Evolutionary conservation across 2,888 invertebrate genomes (phyloP), one percentile per base, ranked within the genome.

Genomic region (Lasioglossum pauxillum): DNA sequence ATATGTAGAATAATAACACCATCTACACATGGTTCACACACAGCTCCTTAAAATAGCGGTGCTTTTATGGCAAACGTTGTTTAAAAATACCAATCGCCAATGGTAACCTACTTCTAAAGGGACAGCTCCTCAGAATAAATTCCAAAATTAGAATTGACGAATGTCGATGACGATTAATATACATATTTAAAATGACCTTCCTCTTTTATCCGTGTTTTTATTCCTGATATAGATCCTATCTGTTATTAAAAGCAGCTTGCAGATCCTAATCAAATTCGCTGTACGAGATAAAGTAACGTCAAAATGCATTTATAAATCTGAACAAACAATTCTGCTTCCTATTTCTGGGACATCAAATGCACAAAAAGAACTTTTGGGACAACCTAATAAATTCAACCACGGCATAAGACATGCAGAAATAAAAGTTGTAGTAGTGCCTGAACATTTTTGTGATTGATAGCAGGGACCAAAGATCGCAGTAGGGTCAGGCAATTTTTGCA

Each of bases 351-450:
- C 49, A 49, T 49, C 49, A 0, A 49, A 49, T 19, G 49, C 19
- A 49, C 49, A 19, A 0, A 19, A 5, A 49, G 49, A 49, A 19
- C 49, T 19, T 7, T 19, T 49, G 2, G 19, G 19, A 49, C 2
- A 49, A 5, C 19, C 19, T 19, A 7, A 49, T 19, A 7, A 49
- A 49, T 19, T 49, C 19, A 49, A 49, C 49, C 49, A 19, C 8
- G 53, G 23, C 23, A 8, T 23, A 8, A 53, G 10, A 53, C 23
- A n/a, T 10, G 23, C 10, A 10, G 23, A n/a, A 53, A n/a, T n/a
- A 3, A n/a, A 53, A n/a, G n/a, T n/a, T 23, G 3, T n/a, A n/a
- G 53, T 0, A 1, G 0, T 8, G 23, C 2, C 8, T 0, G 53
- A 53, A 53, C 23, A 53, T 53, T 53, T 53, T 8, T 53, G 19